Base-by-base conservation (phyloP, 2,888 invertebrate species). In the Drosophila mimetica region DNA sequence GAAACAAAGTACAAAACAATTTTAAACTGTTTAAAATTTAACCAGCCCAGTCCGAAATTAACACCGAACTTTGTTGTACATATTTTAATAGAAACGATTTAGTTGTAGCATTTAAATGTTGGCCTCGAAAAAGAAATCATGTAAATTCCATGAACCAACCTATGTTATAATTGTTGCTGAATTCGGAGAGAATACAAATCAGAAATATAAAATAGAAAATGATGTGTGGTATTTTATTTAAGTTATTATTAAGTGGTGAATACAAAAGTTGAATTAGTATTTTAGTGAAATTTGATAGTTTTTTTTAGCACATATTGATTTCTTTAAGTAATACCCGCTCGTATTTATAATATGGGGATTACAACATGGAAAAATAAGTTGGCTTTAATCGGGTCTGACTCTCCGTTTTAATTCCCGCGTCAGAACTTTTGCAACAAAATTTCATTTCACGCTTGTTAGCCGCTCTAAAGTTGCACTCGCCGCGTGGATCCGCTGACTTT, bases 1-100 rank as follows among this genome's bases (percentile, higher is more conserved):
- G 48, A 55, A 60, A 64, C 69, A 48, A 46, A 69, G 83, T 79
- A 79, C 83, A 79, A 79, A 82, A 50, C 25, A 32, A 11, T 28
- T 69, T 30, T 39, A 4, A 25, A 44, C 8, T 25, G n/a, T 42
- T 25, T 8, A n/a, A 41, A 41, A 32, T 37, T 36, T 32, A 37
- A 67, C 54, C 67, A 41, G 64, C 41, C 5, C 18, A 25, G 54
- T 8, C 25, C n/a, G 34, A 69, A 67, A 48, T 69, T 57, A 39
- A 39, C 44, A 30, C 42, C 50, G 8, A 46, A 32, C 34, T 54
- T 71, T 42, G 46, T 67, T 81, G 86, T 86, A 86, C 18, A 77
- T 79, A 81, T 55, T 72, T 57, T 20, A 52, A 66, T 69, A 64
- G 22, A 64, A 16, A 14, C 34, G 8, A 30, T 44, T 50, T 66